A percentile compares a stretch with the other conserved stretches of the same genome.
Conservation (phyloP, 2,888 invertebrate species). For the Pseudococcus viburni region DNA sequence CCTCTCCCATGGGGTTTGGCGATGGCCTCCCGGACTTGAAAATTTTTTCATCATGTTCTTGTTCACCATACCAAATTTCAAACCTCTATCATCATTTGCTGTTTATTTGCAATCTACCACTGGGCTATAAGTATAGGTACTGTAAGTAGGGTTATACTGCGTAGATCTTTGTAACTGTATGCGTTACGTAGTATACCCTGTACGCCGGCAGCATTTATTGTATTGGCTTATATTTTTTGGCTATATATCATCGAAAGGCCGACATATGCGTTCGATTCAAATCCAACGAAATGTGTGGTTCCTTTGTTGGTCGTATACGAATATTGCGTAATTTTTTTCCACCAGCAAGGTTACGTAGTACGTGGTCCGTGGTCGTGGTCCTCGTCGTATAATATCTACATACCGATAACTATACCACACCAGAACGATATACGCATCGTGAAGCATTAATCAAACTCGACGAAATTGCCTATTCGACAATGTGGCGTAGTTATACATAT, state of each 20-base stretch:
- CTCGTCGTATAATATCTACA: neutral
- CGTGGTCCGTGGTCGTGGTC: neutral
- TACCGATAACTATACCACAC: conserved; percentile 9
- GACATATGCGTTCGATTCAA: conserved; percentile 53
- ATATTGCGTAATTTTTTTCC: conserved; percentile 42
- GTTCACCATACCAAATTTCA: no score
- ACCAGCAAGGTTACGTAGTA: neutral
- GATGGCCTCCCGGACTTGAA: no score
- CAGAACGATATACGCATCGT: neutral
- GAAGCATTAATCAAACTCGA: conserved; percentile 8
- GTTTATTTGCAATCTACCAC: no score
- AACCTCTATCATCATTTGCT: no score
- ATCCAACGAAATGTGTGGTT: conserved; percentile 17
- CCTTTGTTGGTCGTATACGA: conserved; percentile 1
- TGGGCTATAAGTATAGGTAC: no score
- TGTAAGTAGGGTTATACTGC: no score
- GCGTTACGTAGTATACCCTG: neutral
- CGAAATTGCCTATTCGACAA: neutral
- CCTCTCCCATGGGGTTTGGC: no score
- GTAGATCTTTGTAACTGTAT: neutral
- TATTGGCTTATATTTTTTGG: conserved; percentile 49
- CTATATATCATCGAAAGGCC: conserved; percentile 51
- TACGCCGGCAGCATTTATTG: conserved; percentile 12
- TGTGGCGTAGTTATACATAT: neutral
- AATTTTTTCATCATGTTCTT: no score